Percentiles rank a stretch among this genome's conserved stretches.
phyloP scores from a whole-genome alignment of 1,140 invertebrate genomes.

The Drosophila carrolli region DNA sequence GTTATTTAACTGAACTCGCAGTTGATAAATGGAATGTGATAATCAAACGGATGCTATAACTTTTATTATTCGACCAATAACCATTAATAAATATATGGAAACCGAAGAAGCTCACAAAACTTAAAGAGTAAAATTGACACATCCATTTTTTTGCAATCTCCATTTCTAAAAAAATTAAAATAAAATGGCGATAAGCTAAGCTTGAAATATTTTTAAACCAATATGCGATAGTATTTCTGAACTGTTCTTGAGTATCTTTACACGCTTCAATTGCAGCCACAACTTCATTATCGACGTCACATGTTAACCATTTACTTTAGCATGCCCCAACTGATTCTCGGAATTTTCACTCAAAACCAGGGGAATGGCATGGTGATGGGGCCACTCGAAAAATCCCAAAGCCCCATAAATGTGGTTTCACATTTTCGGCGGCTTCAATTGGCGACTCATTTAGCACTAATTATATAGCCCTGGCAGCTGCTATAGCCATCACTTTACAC shows the following conservation, averaged over 20 bases:
- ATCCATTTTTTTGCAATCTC: background rate
- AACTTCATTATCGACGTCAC: conserved; percentile 43
- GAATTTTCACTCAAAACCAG: conserved; percentile 20
- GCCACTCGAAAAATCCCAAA: conserved; percentile 4
- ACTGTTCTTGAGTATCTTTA: background rate
- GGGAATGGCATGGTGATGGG: background rate
- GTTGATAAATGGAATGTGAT: background rate
- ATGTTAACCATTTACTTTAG: conserved; percentile 53
- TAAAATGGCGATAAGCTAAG: background rate
- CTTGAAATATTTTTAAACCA: conserved; percentile 3
- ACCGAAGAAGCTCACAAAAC: background rate
- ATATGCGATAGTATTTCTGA: background rate
- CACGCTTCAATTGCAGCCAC: conserved; percentile 17
- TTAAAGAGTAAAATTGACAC: background rate
- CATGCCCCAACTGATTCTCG: conserved; percentile 20
- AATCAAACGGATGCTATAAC: background rate
- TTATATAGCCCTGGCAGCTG: conserved; percentile 45
- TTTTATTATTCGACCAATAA: background rate
- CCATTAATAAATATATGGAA: background rate
- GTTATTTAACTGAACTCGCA: too few relatives aligned
- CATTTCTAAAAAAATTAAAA: background rate
- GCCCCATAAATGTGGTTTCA: conserved; percentile 19
- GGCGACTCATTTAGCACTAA: conserved; percentile 71
- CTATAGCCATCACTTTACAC: conserved; percentile 2
- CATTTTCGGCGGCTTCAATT: conserved; percentile 38